These are phyloP conservation scores for Onthophagus taurus DNA, from an alignment of 1,140 invertebrate species.

Conservation along the genomic window DNA sequence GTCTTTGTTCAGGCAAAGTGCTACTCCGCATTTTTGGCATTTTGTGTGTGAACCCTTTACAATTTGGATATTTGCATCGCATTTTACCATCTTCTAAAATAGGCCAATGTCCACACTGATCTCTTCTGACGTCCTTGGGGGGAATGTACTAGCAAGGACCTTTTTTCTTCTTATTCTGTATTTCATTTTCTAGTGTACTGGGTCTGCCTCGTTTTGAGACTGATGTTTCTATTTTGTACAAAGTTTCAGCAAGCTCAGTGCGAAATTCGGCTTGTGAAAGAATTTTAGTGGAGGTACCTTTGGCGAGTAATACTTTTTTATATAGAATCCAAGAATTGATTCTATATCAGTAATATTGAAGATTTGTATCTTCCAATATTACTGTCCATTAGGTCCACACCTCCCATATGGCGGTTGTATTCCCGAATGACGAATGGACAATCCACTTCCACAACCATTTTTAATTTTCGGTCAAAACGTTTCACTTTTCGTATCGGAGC, in stretches of 20 bases:
- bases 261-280: conserved; percentile 16
- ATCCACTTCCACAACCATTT: conserved; percentile 1
- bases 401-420: conserved; percentile 18
- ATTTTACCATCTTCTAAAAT: conserved; percentile 1
- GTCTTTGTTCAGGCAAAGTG: conserved; percentile 28
- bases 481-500: not conserved
- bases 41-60: conserved; percentile 26
- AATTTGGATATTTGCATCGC: conserved; percentile 28
- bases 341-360: conserved; percentile 23
- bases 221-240: conserved; percentile 2
- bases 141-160: conserved; percentile 21
- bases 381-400: conserved; percentile 37
- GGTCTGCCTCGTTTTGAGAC: conserved; percentile 7
- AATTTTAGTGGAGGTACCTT: not conserved
- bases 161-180: conserved; percentile 24
- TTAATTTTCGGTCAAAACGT: conserved; percentile 5
- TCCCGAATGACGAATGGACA: conserved; percentile 2
- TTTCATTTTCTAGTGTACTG: conserved; percentile 10
- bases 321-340: conserved; percentile 24
- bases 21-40: conserved; percentile 26
- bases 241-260: conserved; percentile 15
- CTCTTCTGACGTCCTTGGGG: conserved; percentile 27
- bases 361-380: conserved; percentile 38
- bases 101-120: conserved; percentile 5
- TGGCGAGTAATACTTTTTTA: conserved; percentile 3